These are phyloP conservation scores for Pogonocichla stellata DNA, from an alignment of 2,113 vertebrate genomes.

Conservation along the genomic window DNA sequence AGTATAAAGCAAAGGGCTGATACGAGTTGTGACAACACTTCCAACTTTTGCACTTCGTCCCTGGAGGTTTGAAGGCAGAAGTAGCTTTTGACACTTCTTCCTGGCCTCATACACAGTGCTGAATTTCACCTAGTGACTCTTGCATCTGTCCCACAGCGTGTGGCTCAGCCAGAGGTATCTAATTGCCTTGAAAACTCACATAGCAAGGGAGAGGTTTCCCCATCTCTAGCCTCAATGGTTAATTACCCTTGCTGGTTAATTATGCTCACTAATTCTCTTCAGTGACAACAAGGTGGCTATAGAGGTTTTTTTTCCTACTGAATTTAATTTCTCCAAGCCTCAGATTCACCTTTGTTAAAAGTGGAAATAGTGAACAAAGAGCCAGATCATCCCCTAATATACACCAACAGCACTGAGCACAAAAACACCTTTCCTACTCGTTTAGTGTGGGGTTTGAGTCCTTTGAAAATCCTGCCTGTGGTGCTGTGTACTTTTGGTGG, in stretches of 20 bases:
- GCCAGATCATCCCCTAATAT: not conserved
- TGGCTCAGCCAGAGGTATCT: not conserved
- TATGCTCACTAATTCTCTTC: not conserved
- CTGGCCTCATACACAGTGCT: not conserved
- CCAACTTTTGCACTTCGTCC: not conserved
- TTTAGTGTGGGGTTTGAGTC: not conserved
- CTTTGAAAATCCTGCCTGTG: not conserved
- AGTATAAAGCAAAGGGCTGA: not conserved
- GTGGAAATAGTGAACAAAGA: not conserved
- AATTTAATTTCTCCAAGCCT: not conserved
- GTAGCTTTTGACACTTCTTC: not conserved
- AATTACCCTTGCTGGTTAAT: not conserved
- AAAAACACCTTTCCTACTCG: not conserved
- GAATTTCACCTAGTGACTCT: not conserved
- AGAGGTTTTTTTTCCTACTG: accelerated
- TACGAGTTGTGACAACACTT: not conserved
- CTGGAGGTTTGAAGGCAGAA: not conserved
- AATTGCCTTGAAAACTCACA: not conserved
- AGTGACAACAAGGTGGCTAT: not conserved
- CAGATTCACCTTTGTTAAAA: not conserved
- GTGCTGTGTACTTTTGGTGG: not conserved
- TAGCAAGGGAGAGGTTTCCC: not conserved
- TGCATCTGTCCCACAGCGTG: not conserved
- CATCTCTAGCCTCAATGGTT: not conserved
- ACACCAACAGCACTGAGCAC: not conserved